Conservation (phyloP, 2,888 invertebrate genomes). For the Acanthoscelides obtectus region DNA sequence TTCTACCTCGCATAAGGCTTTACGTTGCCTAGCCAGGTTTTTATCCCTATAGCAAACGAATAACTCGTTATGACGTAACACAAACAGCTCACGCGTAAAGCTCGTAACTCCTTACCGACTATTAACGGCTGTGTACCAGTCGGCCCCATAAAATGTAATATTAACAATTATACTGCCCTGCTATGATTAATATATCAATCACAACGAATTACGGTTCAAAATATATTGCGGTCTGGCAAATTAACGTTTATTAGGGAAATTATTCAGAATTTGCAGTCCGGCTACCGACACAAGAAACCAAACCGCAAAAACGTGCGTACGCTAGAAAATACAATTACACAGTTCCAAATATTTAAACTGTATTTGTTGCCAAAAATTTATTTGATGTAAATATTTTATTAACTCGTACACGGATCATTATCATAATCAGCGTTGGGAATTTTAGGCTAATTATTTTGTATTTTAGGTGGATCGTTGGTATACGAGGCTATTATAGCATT, state of each 20-base stretch:
- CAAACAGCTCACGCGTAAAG: neutral
- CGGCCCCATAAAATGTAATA: neutral
- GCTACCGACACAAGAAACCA: neutral
- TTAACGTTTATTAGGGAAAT: constrained; percentile 1
- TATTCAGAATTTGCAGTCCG: constrained; percentile 1
- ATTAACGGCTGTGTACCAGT: neutral
- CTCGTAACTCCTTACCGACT: neutral
- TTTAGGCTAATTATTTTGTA: neutral
- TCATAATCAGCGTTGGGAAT: neutral
- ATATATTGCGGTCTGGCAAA: constrained; percentile 1
- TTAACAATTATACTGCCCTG: neutral
- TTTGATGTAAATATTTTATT: neutral
- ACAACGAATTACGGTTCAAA: neutral
- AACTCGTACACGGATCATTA: neutral
- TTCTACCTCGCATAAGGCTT: too few relatives aligned
- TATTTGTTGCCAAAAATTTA: neutral
- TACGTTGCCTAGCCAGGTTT: too few relatives aligned
- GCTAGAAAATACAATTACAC: neutral
- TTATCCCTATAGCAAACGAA: neutral
- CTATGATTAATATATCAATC: neutral
- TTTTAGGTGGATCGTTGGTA: neutral
- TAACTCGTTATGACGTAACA: neutral
- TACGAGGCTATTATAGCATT: neutral
- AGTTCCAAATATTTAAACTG: neutral
- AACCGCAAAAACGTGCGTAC: constrained; percentile 1